Percentiles rank a stretch among this genome's conserved stretches.
Evolutionary conservation across 2,888 invertebrate species (phyloP).

Genomic region (Ichneumoninae sp.): DNA sequence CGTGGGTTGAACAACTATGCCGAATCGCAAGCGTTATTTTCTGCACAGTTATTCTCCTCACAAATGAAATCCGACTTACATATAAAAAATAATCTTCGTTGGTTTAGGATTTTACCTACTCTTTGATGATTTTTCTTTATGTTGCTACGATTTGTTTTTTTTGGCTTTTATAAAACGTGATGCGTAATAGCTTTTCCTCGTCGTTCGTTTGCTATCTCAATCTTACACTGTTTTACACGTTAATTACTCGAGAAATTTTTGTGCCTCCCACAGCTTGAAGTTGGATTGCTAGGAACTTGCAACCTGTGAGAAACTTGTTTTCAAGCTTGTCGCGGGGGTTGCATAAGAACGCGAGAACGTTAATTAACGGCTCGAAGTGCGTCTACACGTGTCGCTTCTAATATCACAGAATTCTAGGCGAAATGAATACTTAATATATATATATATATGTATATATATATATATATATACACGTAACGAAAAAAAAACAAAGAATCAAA

Average conservation of each 20-base stretch:
- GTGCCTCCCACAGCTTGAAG: not conserved
- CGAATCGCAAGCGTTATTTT: not conserved
- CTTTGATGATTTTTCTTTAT: not conserved
- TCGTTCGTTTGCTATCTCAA: not conserved
- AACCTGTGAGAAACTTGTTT: not conserved
- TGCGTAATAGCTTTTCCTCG: not conserved
- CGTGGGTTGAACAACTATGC: not conserved
- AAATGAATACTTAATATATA: not conserved
- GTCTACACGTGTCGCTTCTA: not conserved
- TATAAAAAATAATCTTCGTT: too few relatives aligned
- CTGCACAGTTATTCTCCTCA: not conserved
- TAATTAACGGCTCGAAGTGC: conserved; percentile 2
- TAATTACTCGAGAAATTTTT: conserved; percentile 10
- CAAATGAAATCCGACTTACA: not conserved
- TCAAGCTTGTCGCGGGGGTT: not conserved
- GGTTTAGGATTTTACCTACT: not conserved
- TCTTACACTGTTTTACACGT: conserved; percentile 5
- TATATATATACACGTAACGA: too few relatives aligned
- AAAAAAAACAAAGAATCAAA: not conserved
- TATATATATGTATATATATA: too few relatives aligned
- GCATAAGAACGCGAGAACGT: not conserved
- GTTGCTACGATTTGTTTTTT: not conserved
- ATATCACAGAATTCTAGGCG: not conserved
- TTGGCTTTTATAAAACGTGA: not conserved
- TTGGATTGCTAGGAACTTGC: conserved; percentile 24